Evolutionary conservation across 92 coral and sea anemone genomes (phyloP).

Genomic region (Phenganax stokvisi): DNA sequence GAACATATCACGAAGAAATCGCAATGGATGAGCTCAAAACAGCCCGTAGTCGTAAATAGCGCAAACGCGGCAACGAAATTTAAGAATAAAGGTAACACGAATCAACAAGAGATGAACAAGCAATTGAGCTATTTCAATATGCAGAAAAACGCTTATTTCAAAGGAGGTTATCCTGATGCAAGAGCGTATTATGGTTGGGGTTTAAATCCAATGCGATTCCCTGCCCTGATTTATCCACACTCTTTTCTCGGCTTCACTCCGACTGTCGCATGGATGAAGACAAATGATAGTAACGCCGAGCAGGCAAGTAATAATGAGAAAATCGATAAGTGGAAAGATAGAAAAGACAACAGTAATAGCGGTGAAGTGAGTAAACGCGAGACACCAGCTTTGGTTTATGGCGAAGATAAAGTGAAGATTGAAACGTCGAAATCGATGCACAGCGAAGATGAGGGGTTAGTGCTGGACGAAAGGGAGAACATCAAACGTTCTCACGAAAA

Average conservation of each 20-base stretch:
- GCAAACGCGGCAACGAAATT: background rate
- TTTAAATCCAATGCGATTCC: slow-evolving; percentile 14
- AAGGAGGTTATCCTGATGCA: slow-evolving; percentile 3
- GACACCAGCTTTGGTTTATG: background rate
- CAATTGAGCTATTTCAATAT: background rate
- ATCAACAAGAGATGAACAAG: background rate
- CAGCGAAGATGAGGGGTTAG: slow-evolving; percentile 34
- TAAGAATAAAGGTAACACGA: background rate
- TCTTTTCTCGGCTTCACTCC: slow-evolving; percentile 28
- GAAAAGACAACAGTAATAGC: background rate
- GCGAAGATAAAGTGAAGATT: background rate
- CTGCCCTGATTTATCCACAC: slow-evolving; percentile 28
- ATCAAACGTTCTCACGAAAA: background rate
- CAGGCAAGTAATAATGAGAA: background rate
- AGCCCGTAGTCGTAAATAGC: background rate
- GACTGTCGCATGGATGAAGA: background rate
- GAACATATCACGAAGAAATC: background rate
- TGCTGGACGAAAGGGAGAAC: slow-evolving; percentile 5
- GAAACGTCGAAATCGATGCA: background rate
- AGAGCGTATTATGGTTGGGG: slow-evolving; percentile 30
- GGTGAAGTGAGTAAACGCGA: background rate
- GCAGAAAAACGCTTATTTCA: background rate
- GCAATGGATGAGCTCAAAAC: background rate
- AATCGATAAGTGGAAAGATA: background rate
- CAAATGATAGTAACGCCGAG: background rate